Conservation (phyloP, 2,797 vertebrate species). For the Acridotheres tristis region DNA sequence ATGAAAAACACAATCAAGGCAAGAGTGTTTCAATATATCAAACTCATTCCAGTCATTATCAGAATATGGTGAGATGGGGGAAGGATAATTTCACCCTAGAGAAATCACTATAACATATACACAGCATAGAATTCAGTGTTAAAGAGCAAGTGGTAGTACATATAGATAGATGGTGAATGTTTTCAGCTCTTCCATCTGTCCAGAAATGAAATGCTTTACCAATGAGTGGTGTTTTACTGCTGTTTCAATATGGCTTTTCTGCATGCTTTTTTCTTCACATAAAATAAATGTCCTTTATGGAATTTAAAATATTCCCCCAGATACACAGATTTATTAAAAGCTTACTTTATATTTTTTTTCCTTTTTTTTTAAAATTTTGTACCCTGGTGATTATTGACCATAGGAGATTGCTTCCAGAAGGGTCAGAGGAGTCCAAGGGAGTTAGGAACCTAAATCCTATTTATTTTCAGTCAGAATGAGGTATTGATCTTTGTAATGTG, state of each 20-base stretch:
- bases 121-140: slow-evolving; percentile 14
- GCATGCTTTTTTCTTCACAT: background rate
- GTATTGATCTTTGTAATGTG: background rate
- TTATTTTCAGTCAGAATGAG: background rate
- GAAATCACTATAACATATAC: slow-evolving; percentile 54
- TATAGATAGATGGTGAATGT: background rate
- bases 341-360: background rate
- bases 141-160: slow-evolving; percentile 26
- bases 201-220: slow-evolving; percentile 15
- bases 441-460: background rate
- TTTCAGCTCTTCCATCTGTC: slow-evolving; percentile 33
- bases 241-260: background rate
- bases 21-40: slow-evolving; percentile 44
- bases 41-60: slow-evolving; percentile 36
- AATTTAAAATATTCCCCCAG: background rate
- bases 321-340: background rate
- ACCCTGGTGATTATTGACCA: background rate
- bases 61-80: slow-evolving; percentile 14
- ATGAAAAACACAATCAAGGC: slow-evolving; percentile 27
- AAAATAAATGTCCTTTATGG: slow-evolving; percentile 13
- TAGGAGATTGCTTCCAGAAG: background rate
- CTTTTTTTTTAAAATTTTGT: too few relatives aligned
- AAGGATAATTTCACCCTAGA: slow-evolving; percentile 54
- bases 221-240: background rate
- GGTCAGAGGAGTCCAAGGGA: background rate